Percentiles rank a stretch among this genome's conserved stretches.
Conservation (phyloP, 2,113 vertebrate species). For the Megaleporinus macrocephalus region DNA sequence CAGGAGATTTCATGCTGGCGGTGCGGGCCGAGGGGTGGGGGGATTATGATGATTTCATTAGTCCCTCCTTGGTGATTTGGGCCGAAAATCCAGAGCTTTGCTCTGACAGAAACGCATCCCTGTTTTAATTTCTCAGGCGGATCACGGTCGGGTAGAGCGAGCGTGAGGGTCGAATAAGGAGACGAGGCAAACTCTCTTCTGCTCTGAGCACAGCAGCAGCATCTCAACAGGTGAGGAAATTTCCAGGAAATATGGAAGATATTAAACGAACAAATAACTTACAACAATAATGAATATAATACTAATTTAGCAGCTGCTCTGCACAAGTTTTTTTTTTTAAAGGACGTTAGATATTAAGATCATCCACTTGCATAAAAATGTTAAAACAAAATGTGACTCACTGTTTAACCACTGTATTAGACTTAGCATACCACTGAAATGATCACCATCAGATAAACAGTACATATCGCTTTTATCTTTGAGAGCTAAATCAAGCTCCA, state of each 20-base stretch:
- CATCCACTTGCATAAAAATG: no score
- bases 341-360: no score
- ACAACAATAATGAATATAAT: no score
- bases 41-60: constrained; percentile 77
- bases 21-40: constrained; percentile 48
- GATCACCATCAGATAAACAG: no score
- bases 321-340: no score
- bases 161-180: neutral
- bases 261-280: neutral
- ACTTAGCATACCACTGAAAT: no score
- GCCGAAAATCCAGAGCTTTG: constrained; percentile 68
- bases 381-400: no score
- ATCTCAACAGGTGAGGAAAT: neutral
- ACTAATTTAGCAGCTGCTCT: no score
- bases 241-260: neutral
- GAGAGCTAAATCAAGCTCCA: no score
- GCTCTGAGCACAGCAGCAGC: neutral
- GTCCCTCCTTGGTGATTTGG: constrained; percentile 66
- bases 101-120: constrained; percentile 50
- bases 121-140: constrained; percentile 36
- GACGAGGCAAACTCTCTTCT: neutral
- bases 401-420: no score
- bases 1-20: constrained; percentile 55
- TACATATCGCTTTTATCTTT: no score
- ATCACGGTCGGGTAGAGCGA: constrained; percentile 34